phyloP scores from a whole-genome alignment of 2,113 vertebrate genomes.

The Sinocyclocheilus rhinocerous region DNA sequence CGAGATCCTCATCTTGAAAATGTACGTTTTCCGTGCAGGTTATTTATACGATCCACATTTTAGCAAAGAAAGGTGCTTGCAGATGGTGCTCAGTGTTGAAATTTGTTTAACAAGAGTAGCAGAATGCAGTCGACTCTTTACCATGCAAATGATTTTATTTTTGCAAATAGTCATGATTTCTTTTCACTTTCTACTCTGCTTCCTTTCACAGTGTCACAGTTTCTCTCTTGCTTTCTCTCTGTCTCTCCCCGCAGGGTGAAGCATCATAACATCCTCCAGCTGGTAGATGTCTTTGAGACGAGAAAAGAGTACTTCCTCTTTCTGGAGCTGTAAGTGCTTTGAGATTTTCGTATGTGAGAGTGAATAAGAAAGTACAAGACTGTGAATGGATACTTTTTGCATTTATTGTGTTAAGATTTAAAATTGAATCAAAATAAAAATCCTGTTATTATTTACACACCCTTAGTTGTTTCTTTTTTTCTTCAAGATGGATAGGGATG shows the following conservation, averaged over 20 bases:
- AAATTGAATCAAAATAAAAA: neutral
- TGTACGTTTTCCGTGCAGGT: slow-evolving; percentile 71
- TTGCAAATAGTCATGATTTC: slow-evolving; percentile 10
- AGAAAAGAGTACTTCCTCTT: slow-evolving; percentile 98
- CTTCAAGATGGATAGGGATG: neutral
- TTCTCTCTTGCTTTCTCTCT: slow-evolving; percentile 38
- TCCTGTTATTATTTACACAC: neutral
- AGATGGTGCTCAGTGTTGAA: slow-evolving; percentile 17
- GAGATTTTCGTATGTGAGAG: neutral
- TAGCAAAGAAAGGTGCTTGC: neutral
- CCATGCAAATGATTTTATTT: slow-evolving; percentile 26
- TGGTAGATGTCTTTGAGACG: slow-evolving; percentile 96
- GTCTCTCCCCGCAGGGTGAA: slow-evolving; percentile 84
- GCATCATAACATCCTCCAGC: slow-evolving; percentile 95
- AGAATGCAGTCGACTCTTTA: slow-evolving; percentile 11
- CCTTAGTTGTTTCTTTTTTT: neutral
- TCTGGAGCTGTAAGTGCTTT: slow-evolving; percentile 92
- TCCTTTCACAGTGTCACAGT: slow-evolving; percentile 47
- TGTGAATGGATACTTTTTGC: neutral
- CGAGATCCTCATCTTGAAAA: slow-evolving; percentile 97
- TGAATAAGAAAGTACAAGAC: neutral
- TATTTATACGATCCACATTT: slow-evolving; percentile 7
- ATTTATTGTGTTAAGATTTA: neutral
- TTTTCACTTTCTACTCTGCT: slow-evolving; percentile 39
- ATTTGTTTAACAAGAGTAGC: neutral